Evolutionary conservation across 2,797 vertebrate species (phyloP).

Genomic region (Chaenodraco wilsoni): DNA sequence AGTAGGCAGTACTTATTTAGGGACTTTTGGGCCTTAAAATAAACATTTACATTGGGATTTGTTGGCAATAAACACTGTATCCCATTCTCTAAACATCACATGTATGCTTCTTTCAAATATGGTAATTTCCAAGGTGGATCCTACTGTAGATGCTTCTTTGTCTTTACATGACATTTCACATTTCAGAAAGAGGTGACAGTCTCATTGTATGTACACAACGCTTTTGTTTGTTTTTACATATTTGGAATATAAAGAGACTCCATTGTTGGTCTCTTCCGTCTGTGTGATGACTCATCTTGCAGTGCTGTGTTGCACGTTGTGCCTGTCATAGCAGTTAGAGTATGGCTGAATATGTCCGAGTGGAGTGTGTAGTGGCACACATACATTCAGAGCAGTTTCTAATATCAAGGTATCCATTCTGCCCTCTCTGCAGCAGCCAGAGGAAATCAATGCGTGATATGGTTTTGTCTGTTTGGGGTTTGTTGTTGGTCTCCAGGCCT

Average conservation of each 20-base stretch:
- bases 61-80: slow-evolving; percentile 1
- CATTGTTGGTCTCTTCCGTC: neutral
- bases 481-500: slow-evolving; percentile 8
- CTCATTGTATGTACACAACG: slow-evolving; percentile 11
- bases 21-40: neutral
- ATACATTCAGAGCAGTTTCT: slow-evolving; percentile 49
- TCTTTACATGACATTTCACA: slow-evolving; percentile 16
- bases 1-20: neutral
- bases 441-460: slow-evolving; percentile 46
- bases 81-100: neutral
- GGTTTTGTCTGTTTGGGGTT: slow-evolving; percentile 18
- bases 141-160: neutral
- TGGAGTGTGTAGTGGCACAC: slow-evolving; percentile 29
- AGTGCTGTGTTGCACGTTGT: slow-evolving; percentile 3
- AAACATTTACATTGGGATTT: neutral
- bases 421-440: slow-evolving; percentile 42
- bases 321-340: slow-evolving; percentile 24
- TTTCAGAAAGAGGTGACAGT: slow-evolving; percentile 12
- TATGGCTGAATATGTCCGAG: slow-evolving; percentile 19
- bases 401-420: slow-evolving; percentile 36
- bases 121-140: neutral
- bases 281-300: neutral
- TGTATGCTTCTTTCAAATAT: slow-evolving; percentile 1
- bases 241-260: neutral
- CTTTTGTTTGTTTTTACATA: slow-evolving; percentile 3